Evolutionary conservation across 2,888 invertebrate genomes (phyloP).

Genomic region (Caradrina clavipalpis): DNA sequence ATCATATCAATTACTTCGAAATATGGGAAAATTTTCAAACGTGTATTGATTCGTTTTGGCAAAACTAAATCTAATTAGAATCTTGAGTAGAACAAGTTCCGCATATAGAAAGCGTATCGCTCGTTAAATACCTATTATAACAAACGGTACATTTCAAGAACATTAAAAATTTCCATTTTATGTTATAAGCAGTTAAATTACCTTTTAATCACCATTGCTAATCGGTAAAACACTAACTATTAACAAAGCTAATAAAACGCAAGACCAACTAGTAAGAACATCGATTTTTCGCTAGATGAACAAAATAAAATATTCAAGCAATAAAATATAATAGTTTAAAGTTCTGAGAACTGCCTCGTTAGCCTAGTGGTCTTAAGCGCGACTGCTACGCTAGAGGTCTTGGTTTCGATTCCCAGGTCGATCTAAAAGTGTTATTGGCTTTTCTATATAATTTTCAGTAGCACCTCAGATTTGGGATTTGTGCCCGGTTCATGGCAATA

Average conservation of each 20-base stretch:
- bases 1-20: too few relatives aligned
- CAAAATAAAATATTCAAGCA: neutral
- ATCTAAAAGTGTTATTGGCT: too few relatives aligned
- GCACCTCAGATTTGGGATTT: too few relatives aligned
- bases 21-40: neutral
- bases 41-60: neutral
- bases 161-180: neutral
- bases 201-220: slow-evolving; percentile 13
- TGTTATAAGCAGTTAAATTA: neutral
- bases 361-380: too few relatives aligned
- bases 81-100: neutral
- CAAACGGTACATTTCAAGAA: neutral
- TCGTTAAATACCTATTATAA: neutral
- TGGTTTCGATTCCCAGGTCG: too few relatives aligned
- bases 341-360: too few relatives aligned
- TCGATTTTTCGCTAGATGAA: neutral
- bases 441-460: too few relatives aligned
- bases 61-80: neutral
- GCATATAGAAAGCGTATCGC: neutral
- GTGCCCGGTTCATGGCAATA: too few relatives aligned
- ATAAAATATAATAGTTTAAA: neutral
- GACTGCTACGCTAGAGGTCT: too few relatives aligned
- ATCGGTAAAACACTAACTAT: slow-evolving; percentile 10
- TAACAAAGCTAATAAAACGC: slow-evolving; percentile 19
- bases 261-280: neutral